Evolutionary conservation across 2,113 vertebrate species (phyloP).

Genomic region (Trogon surrucura): DNA sequence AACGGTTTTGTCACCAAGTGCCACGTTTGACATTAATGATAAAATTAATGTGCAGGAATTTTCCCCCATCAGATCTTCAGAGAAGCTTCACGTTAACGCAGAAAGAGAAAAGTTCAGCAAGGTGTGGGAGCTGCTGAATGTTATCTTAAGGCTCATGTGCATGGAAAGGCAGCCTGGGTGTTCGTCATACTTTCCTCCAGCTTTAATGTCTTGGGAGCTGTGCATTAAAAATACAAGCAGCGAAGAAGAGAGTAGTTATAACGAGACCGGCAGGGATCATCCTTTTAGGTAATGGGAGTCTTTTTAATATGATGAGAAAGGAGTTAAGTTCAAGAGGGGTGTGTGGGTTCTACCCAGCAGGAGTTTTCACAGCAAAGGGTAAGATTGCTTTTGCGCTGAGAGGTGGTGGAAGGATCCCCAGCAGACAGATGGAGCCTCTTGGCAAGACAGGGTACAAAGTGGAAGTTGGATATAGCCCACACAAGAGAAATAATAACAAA

Average conservation of each 20-base stretch:
- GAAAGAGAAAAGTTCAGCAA: neutral
- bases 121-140: neutral
- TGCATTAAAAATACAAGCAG: neutral
- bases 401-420: neutral
- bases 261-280: neutral
- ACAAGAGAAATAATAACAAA: neutral
- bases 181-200: neutral
- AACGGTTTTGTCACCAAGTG: neutral
- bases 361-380: neutral
- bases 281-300: neutral
- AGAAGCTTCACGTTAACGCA: neutral
- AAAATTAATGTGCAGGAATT: neutral
- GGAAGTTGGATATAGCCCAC: neutral
- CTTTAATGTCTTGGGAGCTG: neutral
- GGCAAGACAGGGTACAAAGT: neutral
- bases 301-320: neutral
- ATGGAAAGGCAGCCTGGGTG: neutral
- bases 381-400: neutral
- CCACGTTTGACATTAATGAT: neutral
- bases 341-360: neutral
- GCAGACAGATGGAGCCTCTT: neutral
- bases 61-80: neutral
- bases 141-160: neutral
- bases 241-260: neutral
- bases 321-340: neutral